phyloP scores from a whole-genome alignment of 2,797 vertebrate species.

The Eulemur mongoz region DNA sequence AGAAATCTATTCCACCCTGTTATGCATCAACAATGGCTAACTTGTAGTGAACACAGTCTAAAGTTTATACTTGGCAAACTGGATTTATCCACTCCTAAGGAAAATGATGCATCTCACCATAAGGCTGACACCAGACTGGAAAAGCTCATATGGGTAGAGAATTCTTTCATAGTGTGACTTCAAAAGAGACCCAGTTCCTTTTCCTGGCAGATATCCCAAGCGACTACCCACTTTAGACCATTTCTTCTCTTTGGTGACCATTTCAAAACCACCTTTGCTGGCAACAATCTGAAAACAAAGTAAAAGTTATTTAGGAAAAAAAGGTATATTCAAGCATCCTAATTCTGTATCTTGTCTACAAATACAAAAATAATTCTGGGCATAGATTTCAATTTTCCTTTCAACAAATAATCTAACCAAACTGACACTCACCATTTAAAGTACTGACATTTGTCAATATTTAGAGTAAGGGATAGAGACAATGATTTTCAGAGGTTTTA shows the following conservation, averaged over 20 bases:
- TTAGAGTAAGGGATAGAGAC: neutral
- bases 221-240: constrained; percentile 96
- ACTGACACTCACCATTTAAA: neutral
- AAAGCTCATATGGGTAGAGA: constrained; percentile 98
- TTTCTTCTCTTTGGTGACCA: constrained; percentile 95
- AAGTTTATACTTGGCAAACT: neutral
- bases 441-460: neutral
- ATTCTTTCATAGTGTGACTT: constrained; percentile 97
- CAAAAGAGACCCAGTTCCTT: constrained; percentile 93
- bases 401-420: constrained; percentile 15
- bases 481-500: neutral
- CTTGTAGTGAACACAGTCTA: neutral
- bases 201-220: constrained; percentile 96
- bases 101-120: constrained; percentile 84
- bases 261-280: constrained; percentile 96
- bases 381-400: constrained; percentile 38
- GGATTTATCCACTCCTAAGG: constrained; percentile 3
- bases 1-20: neutral
- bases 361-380: constrained; percentile 32
- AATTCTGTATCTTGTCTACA: neutral
- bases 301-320: constrained; percentile 45
- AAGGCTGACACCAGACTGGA: constrained; percentile 96
- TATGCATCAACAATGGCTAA: neutral
- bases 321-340: neutral
- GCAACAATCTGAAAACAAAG: constrained; percentile 91